Evolutionary conservation across 2,113 vertebrate genomes (phyloP).

Genomic region (Zingel zingel): DNA sequence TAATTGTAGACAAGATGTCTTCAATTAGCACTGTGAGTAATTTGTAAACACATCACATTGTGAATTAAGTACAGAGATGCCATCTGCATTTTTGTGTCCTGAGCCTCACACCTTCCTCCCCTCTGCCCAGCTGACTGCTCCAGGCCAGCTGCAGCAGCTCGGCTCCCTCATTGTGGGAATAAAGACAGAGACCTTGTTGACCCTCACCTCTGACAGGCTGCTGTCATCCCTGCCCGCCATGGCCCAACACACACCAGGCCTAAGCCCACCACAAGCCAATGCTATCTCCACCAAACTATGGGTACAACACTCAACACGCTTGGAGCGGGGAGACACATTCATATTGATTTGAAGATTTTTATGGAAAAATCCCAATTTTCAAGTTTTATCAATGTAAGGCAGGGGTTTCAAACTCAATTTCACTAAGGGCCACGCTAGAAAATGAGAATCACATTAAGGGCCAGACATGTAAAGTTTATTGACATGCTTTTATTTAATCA

Average conservation of each 20-base stretch:
- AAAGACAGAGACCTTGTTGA: conserved; percentile 76
- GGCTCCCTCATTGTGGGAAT: conserved; percentile 81
- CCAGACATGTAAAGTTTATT: no score
- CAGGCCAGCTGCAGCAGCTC: conserved; percentile 72
- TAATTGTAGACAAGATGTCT: conserved; percentile 83
- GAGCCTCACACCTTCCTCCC: neutral
- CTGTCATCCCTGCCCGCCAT: conserved; percentile 74
- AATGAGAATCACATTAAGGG: no score
- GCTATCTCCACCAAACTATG: conserved; percentile 83
- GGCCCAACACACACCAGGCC: conserved; percentile 51
- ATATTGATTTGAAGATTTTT: neutral
- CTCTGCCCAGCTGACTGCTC: conserved; percentile 61
- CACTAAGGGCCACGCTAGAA: no score
- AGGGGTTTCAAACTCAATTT: no score
- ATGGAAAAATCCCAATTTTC: neutral
- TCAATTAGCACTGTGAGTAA: conserved; percentile 76
- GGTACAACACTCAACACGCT: conserved; percentile 67
- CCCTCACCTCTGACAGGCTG: conserved; percentile 75
- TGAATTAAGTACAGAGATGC: neutral
- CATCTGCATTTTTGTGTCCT: neutral
- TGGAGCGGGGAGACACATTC: neutral
- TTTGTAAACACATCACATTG: neutral
- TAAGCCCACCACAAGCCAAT: conserved; percentile 77
- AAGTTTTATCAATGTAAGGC: neutral
- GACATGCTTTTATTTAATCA: no score